Base-by-base conservation (phyloP, 2,797 vertebrate genomes). In the Sebastes trivittatus region DNA sequence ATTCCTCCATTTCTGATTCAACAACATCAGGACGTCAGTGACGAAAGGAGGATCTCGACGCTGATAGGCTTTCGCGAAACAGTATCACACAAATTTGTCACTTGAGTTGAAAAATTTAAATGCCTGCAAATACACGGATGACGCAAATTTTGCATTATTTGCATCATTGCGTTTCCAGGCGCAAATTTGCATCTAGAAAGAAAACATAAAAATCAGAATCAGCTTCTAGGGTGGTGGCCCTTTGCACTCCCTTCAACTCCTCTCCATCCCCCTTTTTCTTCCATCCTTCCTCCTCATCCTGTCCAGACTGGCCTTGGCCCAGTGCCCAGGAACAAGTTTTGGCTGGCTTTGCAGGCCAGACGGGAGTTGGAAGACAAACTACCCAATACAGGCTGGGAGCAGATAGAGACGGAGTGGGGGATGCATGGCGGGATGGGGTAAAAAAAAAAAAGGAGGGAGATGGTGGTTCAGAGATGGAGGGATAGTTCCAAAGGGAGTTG, bases 321-420 rank as follows among this genome's bases (percentile, higher is more conserved):
- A n/a, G 52, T 36, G 91, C 91, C 93, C 81, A 20, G 82, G 75
- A 87, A 79, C 83, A 88, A 92, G 83, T 82, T 76, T 87, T 83
- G 80, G 80, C 78, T 72, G 67, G 73, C 77, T 84, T 70, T 74
- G 36, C 83, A 58, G 82, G 64, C 80, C 81, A 82, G 88, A 87
- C 22, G n/a, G 71, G 77, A 75, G 76, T 36, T 71, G 81, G 82
- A 93, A 93, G 92, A 93, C 87, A 92, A 94, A 93, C 87, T 90
- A 88, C 83, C 88, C 75, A 83, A 89, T 89, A 84, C 67, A 62
- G 71, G 72, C 77, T 23, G 77, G 85, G 70, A 85, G 78, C 75
- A 91, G 91, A 93, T 89, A 87, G 86, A 93, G 89, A 90, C 8
- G 36, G 77, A 92, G 88, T 60, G 49, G 38, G 54, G 67, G 75